These are phyloP conservation scores for Rhamnusium bicolor DNA, from an alignment of 2,888 invertebrate species.

Conservation along the genomic window DNA sequence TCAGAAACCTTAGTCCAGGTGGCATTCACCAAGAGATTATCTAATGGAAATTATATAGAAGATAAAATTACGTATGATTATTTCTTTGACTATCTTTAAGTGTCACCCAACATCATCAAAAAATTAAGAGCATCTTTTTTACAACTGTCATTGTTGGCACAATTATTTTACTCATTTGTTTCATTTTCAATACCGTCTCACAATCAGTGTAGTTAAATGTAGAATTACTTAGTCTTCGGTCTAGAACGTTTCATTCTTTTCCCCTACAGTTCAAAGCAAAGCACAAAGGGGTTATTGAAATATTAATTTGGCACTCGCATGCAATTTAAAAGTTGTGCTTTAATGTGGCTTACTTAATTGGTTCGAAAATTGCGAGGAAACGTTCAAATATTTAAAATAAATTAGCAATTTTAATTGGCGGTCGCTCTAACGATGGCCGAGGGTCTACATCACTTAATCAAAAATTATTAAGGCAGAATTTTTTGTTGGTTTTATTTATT, in stretches of 20 bases:
- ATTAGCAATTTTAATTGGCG: constrained; percentile 13
- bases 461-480: background rate
- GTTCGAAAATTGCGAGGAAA: constrained; percentile 1
- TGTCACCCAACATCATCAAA: too few species aligned
- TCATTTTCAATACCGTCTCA: background rate
- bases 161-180: background rate
- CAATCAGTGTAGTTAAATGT: background rate
- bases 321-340: background rate
- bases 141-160: background rate
- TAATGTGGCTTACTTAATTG: background rate
- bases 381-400: constrained; percentile 14
- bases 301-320: background rate
- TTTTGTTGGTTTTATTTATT: background rate
- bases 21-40: too few species aligned
- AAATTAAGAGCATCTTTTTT: background rate
- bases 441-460: background rate
- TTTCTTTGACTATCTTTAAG: too few species aligned
- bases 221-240: background rate
- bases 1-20: too few species aligned
- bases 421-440: background rate
- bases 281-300: background rate
- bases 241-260: background rate
- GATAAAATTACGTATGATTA: too few species aligned
- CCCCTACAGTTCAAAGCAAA: background rate
- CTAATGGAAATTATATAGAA: too few species aligned